Evolutionary conservation across 2,113 vertebrate genomes (phyloP).

Genomic region (Stigmatopora argus): DNA sequence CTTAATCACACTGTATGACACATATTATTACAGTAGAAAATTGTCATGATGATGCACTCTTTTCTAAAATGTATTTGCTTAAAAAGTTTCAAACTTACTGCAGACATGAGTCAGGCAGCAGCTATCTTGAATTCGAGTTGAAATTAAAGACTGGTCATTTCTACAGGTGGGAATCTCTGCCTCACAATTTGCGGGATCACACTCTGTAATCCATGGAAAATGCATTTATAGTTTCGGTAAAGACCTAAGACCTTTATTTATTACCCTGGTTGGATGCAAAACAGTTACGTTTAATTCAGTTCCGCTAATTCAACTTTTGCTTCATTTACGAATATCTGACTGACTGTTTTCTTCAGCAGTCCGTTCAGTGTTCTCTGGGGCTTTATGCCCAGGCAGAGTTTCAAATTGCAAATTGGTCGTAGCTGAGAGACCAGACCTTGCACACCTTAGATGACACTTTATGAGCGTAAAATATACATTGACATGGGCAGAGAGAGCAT

Average conservation of each 20-base stretch:
- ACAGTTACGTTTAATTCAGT: no score
- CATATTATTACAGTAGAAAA: not conserved
- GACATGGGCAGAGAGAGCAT: no score
- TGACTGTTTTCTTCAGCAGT: no score
- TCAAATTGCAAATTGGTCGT: no score
- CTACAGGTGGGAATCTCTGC: constrained; percentile 73
- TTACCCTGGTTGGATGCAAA: not conserved
- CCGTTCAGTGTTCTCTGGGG: no score
- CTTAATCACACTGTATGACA: not conserved
- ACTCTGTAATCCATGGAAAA: constrained; percentile 69
- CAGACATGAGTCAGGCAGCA: constrained; percentile 89
- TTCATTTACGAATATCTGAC: no score
- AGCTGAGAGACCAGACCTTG: no score
- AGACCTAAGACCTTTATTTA: not conserved
- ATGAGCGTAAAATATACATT: no score
- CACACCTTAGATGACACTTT: no score
- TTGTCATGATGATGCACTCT: not conserved
- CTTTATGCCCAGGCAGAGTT: no score
- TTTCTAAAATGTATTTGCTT: not conserved
- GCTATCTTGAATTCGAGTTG: constrained; percentile 75
- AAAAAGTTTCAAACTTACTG: constrained; percentile 64
- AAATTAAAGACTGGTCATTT: constrained; percentile 81
- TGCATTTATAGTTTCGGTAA: not conserved
- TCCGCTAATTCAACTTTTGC: no score
- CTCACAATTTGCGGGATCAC: constrained; percentile 84